Evolutionary conservation across 1,140 invertebrate species (phyloP).

Genomic region (Ruditapes philippinarum): DNA sequence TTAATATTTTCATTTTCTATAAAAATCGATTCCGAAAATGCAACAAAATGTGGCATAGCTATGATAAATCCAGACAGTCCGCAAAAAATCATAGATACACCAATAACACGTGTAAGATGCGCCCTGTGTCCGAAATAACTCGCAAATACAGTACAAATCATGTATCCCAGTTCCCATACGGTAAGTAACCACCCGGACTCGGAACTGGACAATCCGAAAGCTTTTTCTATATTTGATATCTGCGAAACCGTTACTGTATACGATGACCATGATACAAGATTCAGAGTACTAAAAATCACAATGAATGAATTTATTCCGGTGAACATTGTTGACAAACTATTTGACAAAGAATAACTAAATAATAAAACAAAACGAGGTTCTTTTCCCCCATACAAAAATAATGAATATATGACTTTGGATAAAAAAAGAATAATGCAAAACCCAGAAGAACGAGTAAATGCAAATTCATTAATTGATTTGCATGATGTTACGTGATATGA

Average conservation of each 20-base stretch:
- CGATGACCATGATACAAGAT: conserved; percentile 40
- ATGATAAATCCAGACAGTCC: conserved; percentile 35
- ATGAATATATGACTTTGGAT: too few species aligned
- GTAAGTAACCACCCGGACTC: conserved; percentile 50
- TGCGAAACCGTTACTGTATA: conserved; percentile 43
- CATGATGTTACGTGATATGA: too few species aligned
- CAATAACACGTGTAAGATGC: conserved; percentile 29
- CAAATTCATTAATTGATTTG: too few species aligned
- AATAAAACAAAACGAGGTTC: too few species aligned
- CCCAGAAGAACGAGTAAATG: too few species aligned
- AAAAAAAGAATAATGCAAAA: too few species aligned
- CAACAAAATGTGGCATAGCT: conserved; percentile 56
- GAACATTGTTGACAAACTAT: conserved; percentile 3
- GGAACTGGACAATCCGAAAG: conserved; percentile 48
- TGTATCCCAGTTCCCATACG: conserved; percentile 55
- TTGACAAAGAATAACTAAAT: background rate
- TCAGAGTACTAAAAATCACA: conserved; percentile 36
- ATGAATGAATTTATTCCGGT: conserved; percentile 9
- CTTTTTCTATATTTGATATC: conserved; percentile 54
- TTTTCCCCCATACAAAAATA: too few species aligned
- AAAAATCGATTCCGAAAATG: background rate
- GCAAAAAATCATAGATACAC: conserved; percentile 5
- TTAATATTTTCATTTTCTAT: background rate
- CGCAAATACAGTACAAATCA: conserved; percentile 27
- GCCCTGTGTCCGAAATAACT: conserved; percentile 35